Evolutionary conservation across 1,140 invertebrate genomes (phyloP), one percentile per base, ranked within the genome.

Genomic region (Antheraea mylitta): DNA sequence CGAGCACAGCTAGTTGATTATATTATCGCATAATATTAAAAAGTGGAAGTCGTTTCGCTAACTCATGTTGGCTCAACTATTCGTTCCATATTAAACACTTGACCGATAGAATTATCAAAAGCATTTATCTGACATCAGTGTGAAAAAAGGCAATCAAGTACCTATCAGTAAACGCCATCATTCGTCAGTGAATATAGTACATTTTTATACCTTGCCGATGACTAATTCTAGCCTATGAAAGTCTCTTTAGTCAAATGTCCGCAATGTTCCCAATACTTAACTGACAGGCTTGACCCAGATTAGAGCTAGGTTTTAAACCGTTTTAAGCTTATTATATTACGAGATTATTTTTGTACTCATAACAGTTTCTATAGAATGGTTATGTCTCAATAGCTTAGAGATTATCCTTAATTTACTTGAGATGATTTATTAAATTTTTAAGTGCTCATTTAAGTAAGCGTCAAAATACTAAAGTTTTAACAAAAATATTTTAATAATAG

Each of bases 61-160:
- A 42, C 38, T 42, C 38, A 42, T 11, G 38, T 42, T 42, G 38
- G 38, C 11, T 42, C 58, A 60, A 60, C n/a, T 18, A 60, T 60
- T 60, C 22, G n/a, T 22, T 60, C 22, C 22, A 60, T 60, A 9
- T 19, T 60, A 22, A 60, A 60, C 18, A 60, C 18, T 18, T 60
- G 7, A 18, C 58, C 58, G 58, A 19, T 42, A 2, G 11, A 19
- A 18, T 78, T 83, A 85, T 85, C 81, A 80, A 67, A 73, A 70
- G 71, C 73, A 81, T 83, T 83, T 82, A 84, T 84, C 77, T 77
- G 73, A 53, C 69, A 67, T 69, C 75, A 65, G 73, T 81, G 80
- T 82, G 82, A 80, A 78, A 83, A 83, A 79, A 82, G 71, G 67
- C 75, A 80, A 78, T 77, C 72, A 77, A 69, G 73, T 68, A 59